Conservation (phyloP, 2,888 invertebrate species). For the Drosophila pseudotakahashii region DNA sequence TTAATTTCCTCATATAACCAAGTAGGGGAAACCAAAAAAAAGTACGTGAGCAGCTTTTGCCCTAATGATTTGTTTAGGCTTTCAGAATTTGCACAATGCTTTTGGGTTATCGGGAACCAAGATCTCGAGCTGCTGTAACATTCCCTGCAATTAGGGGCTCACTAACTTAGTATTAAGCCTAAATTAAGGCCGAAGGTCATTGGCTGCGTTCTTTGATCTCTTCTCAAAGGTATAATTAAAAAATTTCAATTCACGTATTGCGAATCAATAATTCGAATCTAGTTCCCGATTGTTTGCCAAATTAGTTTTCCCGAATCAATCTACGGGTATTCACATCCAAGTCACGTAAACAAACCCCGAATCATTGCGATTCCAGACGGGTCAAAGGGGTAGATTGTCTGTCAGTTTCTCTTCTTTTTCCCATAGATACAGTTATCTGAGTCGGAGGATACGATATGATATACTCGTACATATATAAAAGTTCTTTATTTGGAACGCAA, state of each 20-base stretch:
- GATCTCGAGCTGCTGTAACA: constrained; percentile 9
- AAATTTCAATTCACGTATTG: constrained; percentile 35
- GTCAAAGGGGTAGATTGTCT: neutral
- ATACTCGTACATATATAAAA: neutral
- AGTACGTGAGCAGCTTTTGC: neutral
- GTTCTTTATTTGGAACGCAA: constrained; percentile 3
- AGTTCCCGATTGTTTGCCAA: constrained; percentile 5
- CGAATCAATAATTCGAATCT: constrained; percentile 22
- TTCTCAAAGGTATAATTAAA: constrained; percentile 20
- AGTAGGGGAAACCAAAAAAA: constrained; percentile 5
- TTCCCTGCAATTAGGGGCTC: constrained; percentile 22
- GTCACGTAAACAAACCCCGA: constrained; percentile 15
- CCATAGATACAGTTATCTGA: constrained; percentile 10
- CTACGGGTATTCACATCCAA: constrained; percentile 20
- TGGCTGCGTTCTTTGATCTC: constrained; percentile 36
- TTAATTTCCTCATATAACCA: constrained; percentile 10
- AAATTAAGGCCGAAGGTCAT: constrained; percentile 24
- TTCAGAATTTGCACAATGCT: constrained; percentile 12
- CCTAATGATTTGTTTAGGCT: constrained; percentile 17
- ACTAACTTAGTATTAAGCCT: constrained; percentile 16
- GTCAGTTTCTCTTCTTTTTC: neutral
- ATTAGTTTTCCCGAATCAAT: constrained; percentile 19
- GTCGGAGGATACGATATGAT: constrained; percentile 7
- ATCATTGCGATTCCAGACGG: neutral
- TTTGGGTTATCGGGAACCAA: constrained; percentile 11